Percentiles rank a stretch among this genome's conserved stretches.
phyloP scores from a whole-genome alignment of 1,140 invertebrate species.

The Drosophila lacteicornis region DNA sequence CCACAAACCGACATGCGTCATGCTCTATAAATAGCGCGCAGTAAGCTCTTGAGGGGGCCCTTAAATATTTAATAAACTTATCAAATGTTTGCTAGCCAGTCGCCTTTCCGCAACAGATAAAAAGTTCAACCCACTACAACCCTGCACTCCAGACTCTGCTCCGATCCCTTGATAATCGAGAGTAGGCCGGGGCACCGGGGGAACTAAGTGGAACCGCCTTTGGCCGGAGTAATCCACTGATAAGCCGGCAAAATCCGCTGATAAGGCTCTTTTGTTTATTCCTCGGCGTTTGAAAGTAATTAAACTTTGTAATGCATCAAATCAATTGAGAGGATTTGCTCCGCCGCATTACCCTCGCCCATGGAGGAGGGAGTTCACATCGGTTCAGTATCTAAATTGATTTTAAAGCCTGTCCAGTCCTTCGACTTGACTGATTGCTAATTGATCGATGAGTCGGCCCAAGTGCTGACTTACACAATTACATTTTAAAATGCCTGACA shows the following conservation, averaged over 20 bases:
- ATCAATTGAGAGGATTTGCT: conserved; percentile 15
- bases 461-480: conserved; percentile 28
- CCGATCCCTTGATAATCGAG: conserved; percentile 32
- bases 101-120: conserved; percentile 44
- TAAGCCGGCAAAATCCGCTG: conserved; percentile 53
- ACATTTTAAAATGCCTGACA: conserved; percentile 46
- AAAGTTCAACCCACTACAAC: conserved; percentile 21
- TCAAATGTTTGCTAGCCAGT: conserved; percentile 35
- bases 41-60: conserved; percentile 4
- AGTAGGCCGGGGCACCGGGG: conserved; percentile 32
- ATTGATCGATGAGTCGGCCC: conserved; percentile 35
- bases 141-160: conserved; percentile 13
- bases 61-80: conserved; percentile 51
- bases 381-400: conserved; percentile 55
- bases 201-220: conserved; percentile 55
- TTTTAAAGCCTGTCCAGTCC: conserved; percentile 36
- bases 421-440: conserved; percentile 48
- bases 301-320: conserved; percentile 58
- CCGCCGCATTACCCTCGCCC: background rate
- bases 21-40: conserved; percentile 27
- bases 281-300: conserved; percentile 43
- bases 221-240: conserved; percentile 48
- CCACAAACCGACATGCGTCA: conserved; percentile 7
- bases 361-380: conserved; percentile 20
- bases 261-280: conserved; percentile 56